Percentiles rank a stretch among this genome's conserved stretches.
phyloP scores from a whole-genome alignment of 2,888 invertebrate genomes.

The Bellardia pandia region DNA sequence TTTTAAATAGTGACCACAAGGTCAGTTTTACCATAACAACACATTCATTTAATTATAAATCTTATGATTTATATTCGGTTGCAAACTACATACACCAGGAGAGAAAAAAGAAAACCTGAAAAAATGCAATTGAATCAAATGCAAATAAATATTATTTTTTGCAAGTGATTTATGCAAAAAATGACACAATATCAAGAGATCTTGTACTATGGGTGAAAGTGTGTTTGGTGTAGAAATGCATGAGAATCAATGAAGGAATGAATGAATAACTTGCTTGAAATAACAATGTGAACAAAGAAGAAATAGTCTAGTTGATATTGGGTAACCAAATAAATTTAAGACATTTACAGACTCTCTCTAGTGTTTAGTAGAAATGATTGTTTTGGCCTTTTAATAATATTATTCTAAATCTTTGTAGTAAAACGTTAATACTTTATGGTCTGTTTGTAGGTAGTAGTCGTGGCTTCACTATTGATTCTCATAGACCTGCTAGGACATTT shows the following conservation, averaged over 20 bases:
- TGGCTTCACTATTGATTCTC: no score
- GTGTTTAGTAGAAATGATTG: no score
- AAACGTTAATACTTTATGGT: no score
- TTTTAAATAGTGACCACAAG: constrained; percentile 19
- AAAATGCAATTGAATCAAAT: constrained; percentile 45
- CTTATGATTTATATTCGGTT: constrained; percentile 54
- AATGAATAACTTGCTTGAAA: constrained; percentile 5
- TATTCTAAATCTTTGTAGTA: no score
- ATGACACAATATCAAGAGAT: constrained; percentile 53
- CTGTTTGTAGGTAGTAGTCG: no score
- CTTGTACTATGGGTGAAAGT: constrained; percentile 25
- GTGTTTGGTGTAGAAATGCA: neutral
- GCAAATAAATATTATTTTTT: constrained; percentile 47
- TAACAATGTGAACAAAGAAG: constrained; percentile 33
- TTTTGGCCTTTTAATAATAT: no score
- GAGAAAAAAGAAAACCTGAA: neutral
- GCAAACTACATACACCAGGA: neutral
- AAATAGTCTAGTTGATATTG: constrained; percentile 17
- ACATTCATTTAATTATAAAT: constrained; percentile 57
- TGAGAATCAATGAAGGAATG: neutral
- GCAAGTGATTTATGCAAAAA: constrained; percentile 54
- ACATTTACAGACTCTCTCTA: no score
- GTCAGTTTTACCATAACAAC: constrained; percentile 9
- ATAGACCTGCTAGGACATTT: no score
- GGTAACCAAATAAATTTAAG: neutral